Evolutionary conservation across 1,140 invertebrate genomes (phyloP), one percentile per base, ranked within the genome.

Genomic region (Drosophila repleta): DNA sequence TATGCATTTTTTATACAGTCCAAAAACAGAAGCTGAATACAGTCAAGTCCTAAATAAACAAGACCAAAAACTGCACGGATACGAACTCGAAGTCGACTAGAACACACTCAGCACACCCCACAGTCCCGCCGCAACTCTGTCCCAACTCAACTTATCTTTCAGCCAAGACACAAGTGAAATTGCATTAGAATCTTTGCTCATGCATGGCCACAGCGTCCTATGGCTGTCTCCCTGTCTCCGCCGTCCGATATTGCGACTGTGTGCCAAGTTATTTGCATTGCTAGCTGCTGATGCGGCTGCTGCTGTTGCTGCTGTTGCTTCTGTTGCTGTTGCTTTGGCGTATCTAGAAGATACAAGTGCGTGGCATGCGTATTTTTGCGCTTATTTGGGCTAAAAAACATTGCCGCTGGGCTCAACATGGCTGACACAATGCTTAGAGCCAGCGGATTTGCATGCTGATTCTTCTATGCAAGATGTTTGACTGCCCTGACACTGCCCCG

Each of bases 371-470:
- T 79, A 73, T 87, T 76, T 89, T 89, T 77, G 84, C 76, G 79
- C 83, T 88, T 88, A 88, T 88, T 88, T 88, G 84, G 83, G 82
- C 83, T 88, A 88, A 88, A 88, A 88, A 89, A 88, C 72, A 70
- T 70, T 74, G 65, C 49, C 60, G 60, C 68, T 73, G 70, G 62
- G 73, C 76, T 78, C 76, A 78, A 72, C 82, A 79, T 78, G 74
- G 76, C 83, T 83, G 84, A 89, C 83, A 88, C 83, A 88, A 88
- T 88, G 83, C 84, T 84, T 88, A 88, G 80, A 82, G 69, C 51
- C 55, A 62, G 43, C 65, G 72, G 70, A 87, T 87, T 81, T 78
- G 76, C 58, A 56, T 74, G 71, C 75, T 66, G 61, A 56, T 63
- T 53, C 21, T 63, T 53, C 21, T 55, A 46, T 48, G 37, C 51